Base-by-base conservation (phyloP, 2,888 invertebrate genomes). In the Stenotaenia linearis region DNA sequence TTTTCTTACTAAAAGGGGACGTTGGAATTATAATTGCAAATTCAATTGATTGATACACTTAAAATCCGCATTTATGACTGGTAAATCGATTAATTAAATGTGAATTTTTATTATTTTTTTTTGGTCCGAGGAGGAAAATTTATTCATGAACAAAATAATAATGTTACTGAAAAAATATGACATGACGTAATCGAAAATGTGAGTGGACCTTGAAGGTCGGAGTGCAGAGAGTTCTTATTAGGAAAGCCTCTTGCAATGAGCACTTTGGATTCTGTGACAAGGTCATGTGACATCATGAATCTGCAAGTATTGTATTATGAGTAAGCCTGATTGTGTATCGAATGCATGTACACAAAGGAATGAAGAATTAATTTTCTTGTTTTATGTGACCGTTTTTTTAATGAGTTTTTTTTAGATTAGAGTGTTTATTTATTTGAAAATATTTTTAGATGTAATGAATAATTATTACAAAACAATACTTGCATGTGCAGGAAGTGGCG, bases 201-300 rank as follows among this genome's bases (percentile, higher is more conserved):
- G 69, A 69, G 69, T 69, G 69, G 69, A 69, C 69, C 28, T 69
- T 69, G 69, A 69, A 69, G 69, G 69, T 69, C 69, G 69, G 25
- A 28, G 69, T 69, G 69, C 69, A 69, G 69, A 69, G 69, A 18
- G 50, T 50, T 69, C 69, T 69, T 69, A 69, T 69, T 69, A 69
- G 69, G 69, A 69, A 69, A 69, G 25, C 69, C 69, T 28, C 69
- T 69, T 28, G 69, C 69, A 69, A n/a, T 69, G n/a, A 28, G 12
- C 25, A 69, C 25, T 69, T 69, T 69, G 69, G 69, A 23, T 69
- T 69, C 25, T 69, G 15, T 69, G 69, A 69, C 69, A 69, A 69
- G 69, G 69, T 69, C 69, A 69, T 28, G 28, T 69, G 69, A 69
- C 69, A 69, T 69, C 69, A 69, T 69, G 25, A 28, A 28, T 69